Base-by-base conservation (phyloP, 2,888 invertebrate genomes). In the Blastobasis adustella region DNA sequence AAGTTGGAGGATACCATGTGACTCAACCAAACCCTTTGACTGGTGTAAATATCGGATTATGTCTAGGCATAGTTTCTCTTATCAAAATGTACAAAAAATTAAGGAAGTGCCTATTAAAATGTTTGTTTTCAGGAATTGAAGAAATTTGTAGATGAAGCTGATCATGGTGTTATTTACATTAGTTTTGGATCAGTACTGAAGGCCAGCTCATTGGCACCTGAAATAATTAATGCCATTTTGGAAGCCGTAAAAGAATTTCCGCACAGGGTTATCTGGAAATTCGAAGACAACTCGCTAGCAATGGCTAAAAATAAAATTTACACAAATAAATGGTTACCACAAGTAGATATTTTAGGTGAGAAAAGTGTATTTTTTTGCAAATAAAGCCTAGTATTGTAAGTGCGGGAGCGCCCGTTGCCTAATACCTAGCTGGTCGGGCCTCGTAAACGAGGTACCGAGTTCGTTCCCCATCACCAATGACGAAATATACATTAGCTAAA, bases 131-230 rank as follows among this genome's bases (percentile, higher is more conserved):
- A 91, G 85, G 82, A 91, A 38, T 69, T 94, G 6, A 79, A 90
- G 56, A 82, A 87, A 54, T 94, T 93, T 66, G 77, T 95, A 36
- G 91, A 92, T 60, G 90, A 90, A 49, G 91, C 94, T 0, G 67
- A 85, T 36, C 79, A 92, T 51, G 94, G 94, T 1, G 91, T 94
- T 4, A 86, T 96, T 58, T 93, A 91, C 66, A 93, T 96, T 55
- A 95, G 93, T 71, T 91, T 95, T 73, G 96, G 95, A 6, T 94
- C 95, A 0, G 90, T 94, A 82, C 82, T 95, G 49, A 93, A 91
- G 65, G 87, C 90, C 7, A 89, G 92, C 0, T 90, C 91, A 3
- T 89, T 95, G 67, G 89, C 92, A 0, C 67, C 77, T 23, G 87
- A 91, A 0, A 93, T 91, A 63, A 69, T 92, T 23, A 67, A 87